Evolutionary conservation across 2,888 invertebrate species (phyloP), one percentile per base, ranked within the genome.

Genomic region (Tethea ocularis): DNA sequence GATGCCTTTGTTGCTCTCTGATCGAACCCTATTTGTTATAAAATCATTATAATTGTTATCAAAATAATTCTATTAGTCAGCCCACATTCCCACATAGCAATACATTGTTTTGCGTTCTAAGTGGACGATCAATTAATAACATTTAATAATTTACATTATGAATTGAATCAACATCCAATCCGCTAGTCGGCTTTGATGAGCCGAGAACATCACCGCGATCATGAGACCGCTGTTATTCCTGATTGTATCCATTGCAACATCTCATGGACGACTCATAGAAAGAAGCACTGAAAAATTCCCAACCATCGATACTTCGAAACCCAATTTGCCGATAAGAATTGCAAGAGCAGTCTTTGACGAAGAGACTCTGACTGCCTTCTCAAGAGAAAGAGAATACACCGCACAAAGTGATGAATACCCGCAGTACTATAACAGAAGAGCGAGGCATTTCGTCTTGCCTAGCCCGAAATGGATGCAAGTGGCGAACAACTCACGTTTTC

Each of bases 81-180:
- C 59, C 33, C 53, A 69, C 64, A 72, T 75, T 75, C 71, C 71
- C 67, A 78, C 69, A 67, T 64, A 67, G 17, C 57, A 60, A 66
- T 61, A 76, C 72, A 75, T 81, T 86, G 83, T 86, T 77, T 78
- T 68, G 20, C n/a, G 63, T 69, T 71, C 67, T 73, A 66, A 63
- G 60, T 67, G 69, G 70, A 78, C 74, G 81, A 75, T 74, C 33
- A 81, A 83, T 75, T 80, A 74, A 80, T 78, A 87, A 87, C 87
- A 87, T 72, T 64, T 26, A 33, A 59, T 66, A 82, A 85, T 85
- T 87, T 84, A 85, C 85, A 74, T 88, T 85, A 69, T 71, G 66
- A 71, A 61, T 69, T 75, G 68, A 72, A 72, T 72, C 76, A 82
- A 71, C 71, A 69, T 63, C 13, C 67, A 71, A 73, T 66, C 61